Percentiles rank a stretch among this genome's conserved stretches.
These are phyloP conservation scores for Drosophila elegans DNA, from an alignment of 1,140 invertebrate species.

Conservation along the genomic window DNA sequence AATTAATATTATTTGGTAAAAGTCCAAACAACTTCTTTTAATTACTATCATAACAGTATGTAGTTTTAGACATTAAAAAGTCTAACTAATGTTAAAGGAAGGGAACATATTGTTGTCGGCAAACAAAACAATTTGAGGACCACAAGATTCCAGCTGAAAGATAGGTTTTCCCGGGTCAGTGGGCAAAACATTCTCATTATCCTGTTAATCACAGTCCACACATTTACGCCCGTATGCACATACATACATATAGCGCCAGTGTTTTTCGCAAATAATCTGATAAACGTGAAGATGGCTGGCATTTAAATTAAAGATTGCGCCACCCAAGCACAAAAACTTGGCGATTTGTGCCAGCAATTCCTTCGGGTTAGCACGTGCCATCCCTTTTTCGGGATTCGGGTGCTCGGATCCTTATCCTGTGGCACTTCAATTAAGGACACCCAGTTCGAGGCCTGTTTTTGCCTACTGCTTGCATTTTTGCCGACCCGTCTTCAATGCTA, in stretches of 20 bases:
- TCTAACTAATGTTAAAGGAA: no score
- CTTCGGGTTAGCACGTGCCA: slow-evolving; percentile 48
- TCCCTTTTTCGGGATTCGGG: slow-evolving; percentile 2
- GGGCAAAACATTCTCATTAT: slow-evolving; percentile 14
- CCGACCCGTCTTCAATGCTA: slow-evolving; percentile 60
- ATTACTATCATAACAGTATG: no score
- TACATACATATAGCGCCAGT: slow-evolving; percentile 15
- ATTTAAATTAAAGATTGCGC: slow-evolving; percentile 81
- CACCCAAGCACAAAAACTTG: slow-evolving; percentile 70
- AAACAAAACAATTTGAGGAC: neutral
- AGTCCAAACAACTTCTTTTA: no score
- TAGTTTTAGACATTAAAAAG: no score
- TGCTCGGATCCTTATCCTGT: slow-evolving; percentile 9
- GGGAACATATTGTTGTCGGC: no score
- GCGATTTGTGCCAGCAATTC: slow-evolving; percentile 24
- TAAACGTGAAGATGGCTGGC: slow-evolving; percentile 80
- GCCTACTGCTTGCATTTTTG: slow-evolving; percentile 72
- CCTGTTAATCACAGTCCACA: slow-evolving; percentile 25
- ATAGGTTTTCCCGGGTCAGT: slow-evolving; percentile 10
- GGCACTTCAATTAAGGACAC: slow-evolving; percentile 59
- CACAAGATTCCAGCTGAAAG: neutral
- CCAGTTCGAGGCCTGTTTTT: slow-evolving; percentile 29
- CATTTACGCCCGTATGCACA: neutral
- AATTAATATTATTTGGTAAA: no score
- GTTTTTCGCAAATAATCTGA: slow-evolving; percentile 73